phyloP scores from a whole-genome alignment of 2,888 invertebrate genomes.

The Apomyelois bistriatella region DNA sequence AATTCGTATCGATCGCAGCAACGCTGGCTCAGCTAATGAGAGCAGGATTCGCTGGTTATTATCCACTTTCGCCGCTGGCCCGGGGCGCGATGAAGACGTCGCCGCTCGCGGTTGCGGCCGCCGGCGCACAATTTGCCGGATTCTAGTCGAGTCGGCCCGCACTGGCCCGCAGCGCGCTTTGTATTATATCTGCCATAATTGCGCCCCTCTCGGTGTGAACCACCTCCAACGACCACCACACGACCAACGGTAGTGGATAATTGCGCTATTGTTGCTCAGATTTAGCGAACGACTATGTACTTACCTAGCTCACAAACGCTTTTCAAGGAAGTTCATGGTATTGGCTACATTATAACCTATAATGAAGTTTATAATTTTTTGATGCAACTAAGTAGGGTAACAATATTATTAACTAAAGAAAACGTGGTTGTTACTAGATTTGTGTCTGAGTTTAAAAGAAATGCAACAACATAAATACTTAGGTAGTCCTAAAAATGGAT shows the following conservation, averaged over 20 bases:
- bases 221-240: constrained; percentile 54
- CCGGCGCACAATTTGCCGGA: constrained; percentile 65
- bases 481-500: no score
- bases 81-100: constrained; percentile 72
- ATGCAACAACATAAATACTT: no score
- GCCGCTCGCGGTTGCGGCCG: constrained; percentile 37
- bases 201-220: constrained; percentile 46
- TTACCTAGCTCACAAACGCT: constrained; percentile 46
- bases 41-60: constrained; percentile 74
- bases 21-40: constrained; percentile 73
- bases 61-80: constrained; percentile 72
- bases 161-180: constrained; percentile 57
- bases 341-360: not conserved
- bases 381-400: no score
- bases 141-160: constrained; percentile 35
- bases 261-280: constrained; percentile 66
- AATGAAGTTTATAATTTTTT: not conserved
- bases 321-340: constrained; percentile 49
- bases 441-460: no score
- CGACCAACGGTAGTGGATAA: constrained; percentile 67
- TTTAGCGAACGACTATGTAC: constrained; percentile 28
- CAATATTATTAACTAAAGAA: no score
- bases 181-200: constrained; percentile 72
- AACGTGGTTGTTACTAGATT: no score
- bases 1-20: constrained; percentile 72